Percentiles rank a stretch among this genome's conserved stretches.
Conservation (phyloP, 2,113 vertebrate species). For the Origma solitaria region DNA sequence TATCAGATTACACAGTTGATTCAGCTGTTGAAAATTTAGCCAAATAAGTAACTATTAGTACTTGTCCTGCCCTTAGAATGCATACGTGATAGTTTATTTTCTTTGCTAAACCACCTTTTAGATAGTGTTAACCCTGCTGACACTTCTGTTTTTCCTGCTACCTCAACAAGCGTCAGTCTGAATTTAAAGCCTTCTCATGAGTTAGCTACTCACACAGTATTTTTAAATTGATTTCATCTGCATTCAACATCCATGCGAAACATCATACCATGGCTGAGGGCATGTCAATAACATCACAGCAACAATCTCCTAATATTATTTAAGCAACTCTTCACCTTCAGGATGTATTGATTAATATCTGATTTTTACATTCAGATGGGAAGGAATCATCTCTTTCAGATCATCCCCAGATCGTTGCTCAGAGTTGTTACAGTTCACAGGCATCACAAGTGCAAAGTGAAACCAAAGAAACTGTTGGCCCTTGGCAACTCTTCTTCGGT, state of each 20-base stretch:
- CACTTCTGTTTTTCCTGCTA: neutral
- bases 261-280: neutral
- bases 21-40: neutral
- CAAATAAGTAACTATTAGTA: neutral
- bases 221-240: neutral
- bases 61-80: neutral
- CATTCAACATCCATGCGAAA: neutral
- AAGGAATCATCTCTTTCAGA: neutral
- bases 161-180: fast-evolving
- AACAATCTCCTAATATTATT: neutral
- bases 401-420: neutral
- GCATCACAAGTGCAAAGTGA: neutral
- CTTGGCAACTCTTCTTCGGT: neutral
- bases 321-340: neutral
- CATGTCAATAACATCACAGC: neutral
- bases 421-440: neutral
- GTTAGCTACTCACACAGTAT: neutral
- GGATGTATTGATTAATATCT: neutral
- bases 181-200: neutral
- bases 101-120: neutral
- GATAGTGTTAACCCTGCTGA: neutral
- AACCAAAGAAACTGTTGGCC: neutral
- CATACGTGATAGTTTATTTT: neutral
- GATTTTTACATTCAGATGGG: neutral
- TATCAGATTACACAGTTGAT: neutral